A percentile compares a stretch with the other conserved stretches of the same genome.
Conservation (phyloP, 2,888 invertebrate genomes). For the Herminia tarsipennalis region DNA sequence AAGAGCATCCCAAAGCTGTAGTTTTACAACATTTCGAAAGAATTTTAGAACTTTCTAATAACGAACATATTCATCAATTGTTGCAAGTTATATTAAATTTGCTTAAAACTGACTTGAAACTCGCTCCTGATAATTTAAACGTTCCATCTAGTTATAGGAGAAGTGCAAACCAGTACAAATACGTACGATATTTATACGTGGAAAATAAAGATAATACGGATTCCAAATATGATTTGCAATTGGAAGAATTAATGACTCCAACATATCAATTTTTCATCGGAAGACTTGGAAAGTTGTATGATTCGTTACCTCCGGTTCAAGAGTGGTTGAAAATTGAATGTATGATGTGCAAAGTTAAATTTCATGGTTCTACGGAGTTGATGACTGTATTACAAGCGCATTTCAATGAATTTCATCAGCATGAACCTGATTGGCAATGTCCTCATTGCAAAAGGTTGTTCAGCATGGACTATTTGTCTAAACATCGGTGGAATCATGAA, state of each 20-base stretch:
- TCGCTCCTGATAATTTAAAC: constrained; percentile 6
- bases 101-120: constrained; percentile 38
- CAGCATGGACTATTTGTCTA: constrained; percentile 38
- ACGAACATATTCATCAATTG: background rate
- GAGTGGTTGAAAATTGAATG: constrained; percentile 57
- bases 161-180: constrained; percentile 51
- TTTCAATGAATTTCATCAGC: constrained; percentile 48
- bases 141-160: constrained; percentile 36
- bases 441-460: constrained; percentile 47
- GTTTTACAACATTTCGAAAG: background rate
- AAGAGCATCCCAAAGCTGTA: background rate
- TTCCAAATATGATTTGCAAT: constrained; percentile 53
- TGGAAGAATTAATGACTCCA: constrained; percentile 59
- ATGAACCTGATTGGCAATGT: constrained; percentile 61
- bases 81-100: constrained; percentile 23
- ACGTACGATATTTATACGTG: constrained; percentile 55
- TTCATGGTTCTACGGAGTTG: constrained; percentile 21
- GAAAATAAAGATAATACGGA: constrained; percentile 29
- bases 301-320: background rate
- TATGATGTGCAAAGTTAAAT: constrained; percentile 43
- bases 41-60: background rate
- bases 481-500: constrained; percentile 52
- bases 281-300: constrained; percentile 10
- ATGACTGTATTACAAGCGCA: constrained; percentile 38
- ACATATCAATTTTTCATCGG: constrained; percentile 35